A percentile compares a stretch with the other conserved stretches of the same genome.
Evolutionary conservation across 2,888 invertebrate genomes (phyloP).

Genomic region (Leptinotarsa rubiginosa): DNA sequence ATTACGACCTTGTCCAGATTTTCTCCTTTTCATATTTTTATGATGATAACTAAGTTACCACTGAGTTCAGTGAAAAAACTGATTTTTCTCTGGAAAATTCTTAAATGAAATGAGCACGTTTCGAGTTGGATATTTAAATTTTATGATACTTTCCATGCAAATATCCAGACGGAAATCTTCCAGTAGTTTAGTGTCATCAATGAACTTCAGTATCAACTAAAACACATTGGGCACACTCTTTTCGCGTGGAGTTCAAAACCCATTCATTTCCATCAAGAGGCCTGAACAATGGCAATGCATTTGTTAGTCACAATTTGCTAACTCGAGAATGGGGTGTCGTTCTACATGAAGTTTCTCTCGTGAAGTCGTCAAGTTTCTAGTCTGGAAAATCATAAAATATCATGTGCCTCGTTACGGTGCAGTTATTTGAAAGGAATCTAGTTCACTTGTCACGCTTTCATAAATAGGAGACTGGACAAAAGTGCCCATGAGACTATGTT

Average conservation of each 20-base stretch:
- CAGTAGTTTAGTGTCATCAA: no score
- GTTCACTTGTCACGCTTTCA: constrained; percentile 5
- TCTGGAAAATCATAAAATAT: constrained; percentile 26
- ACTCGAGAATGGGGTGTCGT: constrained; percentile 9
- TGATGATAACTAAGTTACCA: no score
- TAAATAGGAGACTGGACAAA: background rate
- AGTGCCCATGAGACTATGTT: background rate
- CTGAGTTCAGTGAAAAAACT: no score
- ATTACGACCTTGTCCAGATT: no score
- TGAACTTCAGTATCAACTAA: no score
- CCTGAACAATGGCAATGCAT: constrained; percentile 11
- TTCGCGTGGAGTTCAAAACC: background rate
- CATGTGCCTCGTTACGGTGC: constrained; percentile 8
- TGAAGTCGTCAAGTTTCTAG: constrained; percentile 2
- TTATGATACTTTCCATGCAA: no score
- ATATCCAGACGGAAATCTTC: no score
- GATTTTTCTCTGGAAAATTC: no score
- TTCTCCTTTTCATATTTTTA: no score
- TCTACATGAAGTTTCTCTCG: constrained; percentile 8
- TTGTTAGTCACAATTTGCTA: background rate
- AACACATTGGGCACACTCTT: background rate
- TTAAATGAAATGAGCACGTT: no score
- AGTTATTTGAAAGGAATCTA: constrained; percentile 6
- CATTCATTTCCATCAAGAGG: background rate
- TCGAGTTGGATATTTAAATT: no score